Evolutionary conservation across 2,888 invertebrate genomes (phyloP).

Genomic region (Amblyjoppa proteus): DNA sequence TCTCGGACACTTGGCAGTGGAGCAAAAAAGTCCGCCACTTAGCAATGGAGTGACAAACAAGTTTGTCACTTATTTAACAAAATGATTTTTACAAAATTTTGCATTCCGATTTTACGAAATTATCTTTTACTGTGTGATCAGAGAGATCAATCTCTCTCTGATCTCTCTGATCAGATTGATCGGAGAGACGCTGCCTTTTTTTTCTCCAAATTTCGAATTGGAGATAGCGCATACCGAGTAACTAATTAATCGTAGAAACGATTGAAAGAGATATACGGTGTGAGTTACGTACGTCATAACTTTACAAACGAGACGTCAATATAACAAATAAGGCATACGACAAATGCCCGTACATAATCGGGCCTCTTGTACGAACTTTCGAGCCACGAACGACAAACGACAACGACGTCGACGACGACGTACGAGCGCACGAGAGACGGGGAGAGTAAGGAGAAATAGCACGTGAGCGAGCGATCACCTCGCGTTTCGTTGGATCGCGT

Average conservation of each 20-base stretch:
- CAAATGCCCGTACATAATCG: constrained; percentile 45
- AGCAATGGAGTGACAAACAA: too few relatives aligned
- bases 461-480: constrained; percentile 49
- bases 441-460: background rate
- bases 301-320: constrained; percentile 18
- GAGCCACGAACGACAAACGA: constrained; percentile 35
- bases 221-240: too few relatives aligned
- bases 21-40: too few relatives aligned
- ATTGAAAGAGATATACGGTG: background rate
- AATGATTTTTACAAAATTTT: too few relatives aligned
- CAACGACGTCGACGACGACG: constrained; percentile 22
- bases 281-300: background rate
- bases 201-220: background rate
- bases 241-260: background rate
- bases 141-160: too few relatives aligned
- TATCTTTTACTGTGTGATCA: too few relatives aligned
- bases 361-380: constrained; percentile 45
- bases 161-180: too few relatives aligned
- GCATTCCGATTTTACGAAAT: too few relatives aligned
- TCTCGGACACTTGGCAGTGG: too few relatives aligned
- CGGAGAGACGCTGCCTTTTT: background rate
- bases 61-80: too few relatives aligned
- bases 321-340: constrained; percentile 20
- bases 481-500: constrained; percentile 66
- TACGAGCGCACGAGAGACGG: constrained; percentile 3